phyloP scores from a whole-genome alignment of 2,113 vertebrate genomes.

The Eptesicus fuscus region DNA sequence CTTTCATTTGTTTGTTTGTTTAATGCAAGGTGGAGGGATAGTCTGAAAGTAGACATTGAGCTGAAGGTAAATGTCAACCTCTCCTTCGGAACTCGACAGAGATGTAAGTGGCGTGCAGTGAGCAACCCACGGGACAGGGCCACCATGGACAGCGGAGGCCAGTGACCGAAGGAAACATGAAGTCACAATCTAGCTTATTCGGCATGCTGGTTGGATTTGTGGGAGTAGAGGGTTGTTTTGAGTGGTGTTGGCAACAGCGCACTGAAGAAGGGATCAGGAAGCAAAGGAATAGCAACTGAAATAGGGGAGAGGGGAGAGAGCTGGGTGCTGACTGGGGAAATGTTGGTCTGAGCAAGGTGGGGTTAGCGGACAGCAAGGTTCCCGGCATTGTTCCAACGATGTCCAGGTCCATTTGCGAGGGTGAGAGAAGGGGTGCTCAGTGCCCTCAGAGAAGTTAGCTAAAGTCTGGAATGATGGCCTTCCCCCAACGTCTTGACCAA shows the following conservation, averaged over 20 bases:
- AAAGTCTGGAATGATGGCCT: fast-evolving
- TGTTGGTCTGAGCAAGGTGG: not conserved
- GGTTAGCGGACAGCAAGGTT: too few species aligned
- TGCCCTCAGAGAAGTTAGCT: too few species aligned
- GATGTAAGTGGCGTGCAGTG: not conserved
- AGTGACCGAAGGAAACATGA: too few species aligned
- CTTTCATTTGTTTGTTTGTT: not conserved
- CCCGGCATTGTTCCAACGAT: fast-evolving
- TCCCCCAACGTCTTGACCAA: fast-evolving
- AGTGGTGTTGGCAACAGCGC: fast-evolving
- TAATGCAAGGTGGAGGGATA: not conserved
- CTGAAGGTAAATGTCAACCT: not conserved
- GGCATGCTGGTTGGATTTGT: not conserved
- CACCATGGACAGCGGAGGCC: fast-evolving
- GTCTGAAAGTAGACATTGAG: not conserved
- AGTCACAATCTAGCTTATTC: fast-evolving
- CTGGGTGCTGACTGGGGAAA: not conserved
- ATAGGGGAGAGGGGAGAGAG: fast-evolving
- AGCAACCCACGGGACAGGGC: fast-evolving
- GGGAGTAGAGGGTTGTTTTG: not conserved
- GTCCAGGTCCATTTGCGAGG: fast-evolving
- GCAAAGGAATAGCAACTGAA: not conserved
- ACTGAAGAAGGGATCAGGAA: not conserved
- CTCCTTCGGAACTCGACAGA: not conserved
- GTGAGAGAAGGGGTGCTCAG: not conserved